Percentiles rank a stretch among this genome's conserved stretches.
Conservation (phyloP, 1,140 invertebrate species). For the Dreissena polymorpha region DNA sequence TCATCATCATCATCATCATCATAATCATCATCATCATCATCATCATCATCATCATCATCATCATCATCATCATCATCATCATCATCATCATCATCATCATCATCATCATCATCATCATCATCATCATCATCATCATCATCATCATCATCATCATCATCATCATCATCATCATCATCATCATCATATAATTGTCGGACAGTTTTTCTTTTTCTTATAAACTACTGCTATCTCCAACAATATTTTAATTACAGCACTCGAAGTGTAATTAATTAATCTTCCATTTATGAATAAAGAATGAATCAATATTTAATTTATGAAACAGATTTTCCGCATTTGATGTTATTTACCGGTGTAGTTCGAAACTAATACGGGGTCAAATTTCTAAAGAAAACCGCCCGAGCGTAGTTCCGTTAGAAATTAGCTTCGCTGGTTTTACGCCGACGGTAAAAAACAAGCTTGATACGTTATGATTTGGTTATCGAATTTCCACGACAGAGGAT, state of each 20-base stretch:
- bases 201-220: no score
- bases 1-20: slow-evolving; percentile 4
- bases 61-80: not conserved
- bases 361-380: slow-evolving; percentile 3
- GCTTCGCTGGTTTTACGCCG: no score
- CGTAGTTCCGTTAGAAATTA: slow-evolving; percentile 13
- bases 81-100: not conserved
- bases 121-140: not conserved
- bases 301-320: no score
- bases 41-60: not conserved
- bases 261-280: no score
- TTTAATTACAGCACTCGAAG: no score
- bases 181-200: not conserved
- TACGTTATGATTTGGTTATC: slow-evolving; percentile 25
- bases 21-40: slow-evolving; percentile 4
- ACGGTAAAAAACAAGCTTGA: no score
- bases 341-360: not conserved
- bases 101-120: not conserved
- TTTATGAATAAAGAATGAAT: no score
- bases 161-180: not conserved
- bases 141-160: slow-evolving; percentile 1
- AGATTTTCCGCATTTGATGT: not conserved
- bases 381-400: not conserved
- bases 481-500: slow-evolving; percentile 52
- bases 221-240: no score